A percentile compares a stretch with the other conserved stretches of the same genome.
phyloP scores from a whole-genome alignment of 2,113 vertebrate species.

The Malurus melanocephalus region DNA sequence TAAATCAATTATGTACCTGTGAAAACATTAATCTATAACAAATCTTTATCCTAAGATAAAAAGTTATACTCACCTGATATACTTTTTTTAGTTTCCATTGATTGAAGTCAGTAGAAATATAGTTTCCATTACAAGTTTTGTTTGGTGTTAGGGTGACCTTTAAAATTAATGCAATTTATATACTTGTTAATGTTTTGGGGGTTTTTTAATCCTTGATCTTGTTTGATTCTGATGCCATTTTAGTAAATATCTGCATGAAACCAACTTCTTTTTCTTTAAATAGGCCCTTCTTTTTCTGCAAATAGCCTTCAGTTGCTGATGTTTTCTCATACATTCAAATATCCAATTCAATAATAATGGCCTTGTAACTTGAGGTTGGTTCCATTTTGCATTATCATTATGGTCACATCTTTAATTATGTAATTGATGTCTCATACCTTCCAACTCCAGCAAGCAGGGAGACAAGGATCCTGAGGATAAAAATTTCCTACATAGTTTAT shows the following conservation, averaged over 20 bases:
- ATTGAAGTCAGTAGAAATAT: slow-evolving; percentile 4
- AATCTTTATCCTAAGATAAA: neutral
- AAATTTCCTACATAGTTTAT: slow-evolving; percentile 21
- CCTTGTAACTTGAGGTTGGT: neutral
- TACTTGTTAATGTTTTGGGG: neutral
- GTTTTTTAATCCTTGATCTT: neutral
- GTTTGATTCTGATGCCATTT: neutral
- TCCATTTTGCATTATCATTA: slow-evolving; percentile 6
- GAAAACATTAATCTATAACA: neutral
- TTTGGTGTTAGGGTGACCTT: slow-evolving; percentile 6
- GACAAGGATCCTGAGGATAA: slow-evolving; percentile 7
- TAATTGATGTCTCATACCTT: neutral
- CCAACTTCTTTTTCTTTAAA: neutral
- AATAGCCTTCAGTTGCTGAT: neutral
- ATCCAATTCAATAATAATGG: neutral
- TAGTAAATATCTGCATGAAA: neutral
- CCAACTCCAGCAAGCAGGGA: neutral
- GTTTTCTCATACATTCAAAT: neutral
- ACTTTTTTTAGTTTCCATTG: neutral
- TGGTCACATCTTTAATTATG: neutral
- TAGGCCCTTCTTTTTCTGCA: neutral
- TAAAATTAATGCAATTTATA: slow-evolving; percentile 26
- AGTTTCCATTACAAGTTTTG: slow-evolving; percentile 21
- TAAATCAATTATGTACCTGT: neutral
- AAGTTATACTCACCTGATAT: neutral